Evolutionary conservation across 1,140 invertebrate genomes (phyloP).

Genomic region (Pseudobourletiella spinata): DNA sequence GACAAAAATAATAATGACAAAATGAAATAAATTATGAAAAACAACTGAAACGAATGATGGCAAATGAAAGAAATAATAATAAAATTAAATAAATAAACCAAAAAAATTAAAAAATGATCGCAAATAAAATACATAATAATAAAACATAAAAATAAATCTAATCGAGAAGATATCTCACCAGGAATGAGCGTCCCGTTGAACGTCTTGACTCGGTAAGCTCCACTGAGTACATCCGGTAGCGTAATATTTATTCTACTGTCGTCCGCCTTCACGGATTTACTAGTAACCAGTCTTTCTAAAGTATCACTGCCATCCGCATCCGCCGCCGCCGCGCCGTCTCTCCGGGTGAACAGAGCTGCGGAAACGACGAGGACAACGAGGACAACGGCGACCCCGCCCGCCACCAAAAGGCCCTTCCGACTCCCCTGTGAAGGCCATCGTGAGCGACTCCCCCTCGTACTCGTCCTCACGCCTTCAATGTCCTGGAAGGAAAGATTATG

Average conservation of each 20-base stretch:
- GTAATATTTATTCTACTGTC: slow-evolving; percentile 19
- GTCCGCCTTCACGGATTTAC: not conserved
- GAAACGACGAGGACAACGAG: slow-evolving; percentile 22
- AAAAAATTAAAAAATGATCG: not conserved
- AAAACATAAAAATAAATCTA: not conserved
- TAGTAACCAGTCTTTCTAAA: not conserved
- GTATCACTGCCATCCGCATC: too few relatives aligned
- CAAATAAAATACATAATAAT: not conserved
- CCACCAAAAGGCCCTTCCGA: slow-evolving; percentile 1
- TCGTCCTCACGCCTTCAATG: not conserved
- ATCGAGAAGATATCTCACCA: slow-evolving; percentile 28
- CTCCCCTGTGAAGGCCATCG: not conserved
- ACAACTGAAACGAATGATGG: too few relatives aligned
- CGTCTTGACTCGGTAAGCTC: slow-evolving; percentile 30
- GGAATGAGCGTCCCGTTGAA: slow-evolving; percentile 40
- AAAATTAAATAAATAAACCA: not conserved
- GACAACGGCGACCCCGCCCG: slow-evolving; percentile 15
- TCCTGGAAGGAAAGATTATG: not conserved
- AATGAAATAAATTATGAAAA: too few relatives aligned
- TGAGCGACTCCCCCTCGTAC: not conserved
- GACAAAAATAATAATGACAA: too few relatives aligned
- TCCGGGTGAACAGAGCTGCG: slow-evolving; percentile 12
- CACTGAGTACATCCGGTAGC: slow-evolving; percentile 36
- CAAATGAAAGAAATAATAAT: not conserved
- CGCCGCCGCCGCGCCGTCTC: not conserved